phyloP scores from a whole-genome alignment of 2,797 vertebrate genomes.

The Coregonus sp. region DNA sequence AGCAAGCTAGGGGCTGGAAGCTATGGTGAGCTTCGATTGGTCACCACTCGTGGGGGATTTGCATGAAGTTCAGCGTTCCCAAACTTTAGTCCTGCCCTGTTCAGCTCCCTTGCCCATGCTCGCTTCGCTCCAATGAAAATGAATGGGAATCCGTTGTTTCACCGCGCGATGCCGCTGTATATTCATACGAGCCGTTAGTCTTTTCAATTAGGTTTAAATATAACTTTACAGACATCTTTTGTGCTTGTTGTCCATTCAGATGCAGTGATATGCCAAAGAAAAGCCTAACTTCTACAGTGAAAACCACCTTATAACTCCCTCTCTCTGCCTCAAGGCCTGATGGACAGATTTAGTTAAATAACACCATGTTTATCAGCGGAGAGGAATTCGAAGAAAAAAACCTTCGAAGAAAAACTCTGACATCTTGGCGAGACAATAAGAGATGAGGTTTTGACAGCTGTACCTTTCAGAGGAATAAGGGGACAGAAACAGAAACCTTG shows the following conservation, averaged over 20 bases:
- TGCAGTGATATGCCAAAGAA: background rate
- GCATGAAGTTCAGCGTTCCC: too few relatives aligned
- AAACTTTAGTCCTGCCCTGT: too few relatives aligned
- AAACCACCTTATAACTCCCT: background rate
- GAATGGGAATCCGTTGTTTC: too few relatives aligned
- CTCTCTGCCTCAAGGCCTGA: background rate
- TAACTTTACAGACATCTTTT: background rate
- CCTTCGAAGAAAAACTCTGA: background rate
- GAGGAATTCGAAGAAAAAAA: background rate
- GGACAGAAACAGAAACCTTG: background rate
- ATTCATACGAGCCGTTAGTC: too few relatives aligned
- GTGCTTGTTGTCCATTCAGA: background rate
- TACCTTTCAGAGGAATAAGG: background rate
- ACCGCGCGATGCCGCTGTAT: too few relatives aligned
- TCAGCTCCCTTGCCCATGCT: too few relatives aligned
- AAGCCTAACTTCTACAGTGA: background rate
- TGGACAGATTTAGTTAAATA: background rate
- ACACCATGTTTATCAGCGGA: background rate
- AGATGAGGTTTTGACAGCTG: background rate
- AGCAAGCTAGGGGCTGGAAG: too few relatives aligned
- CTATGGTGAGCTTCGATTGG: too few relatives aligned
- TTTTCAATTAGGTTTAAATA: background rate
- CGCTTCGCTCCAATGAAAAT: too few relatives aligned
- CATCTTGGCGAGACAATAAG: constrained; percentile 15
- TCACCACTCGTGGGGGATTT: too few relatives aligned